Percentiles rank a stretch among this genome's conserved stretches.
Evolutionary conservation across 1,140 invertebrate genomes (phyloP).

Genomic region (Anoplolepis gracilipes): DNA sequence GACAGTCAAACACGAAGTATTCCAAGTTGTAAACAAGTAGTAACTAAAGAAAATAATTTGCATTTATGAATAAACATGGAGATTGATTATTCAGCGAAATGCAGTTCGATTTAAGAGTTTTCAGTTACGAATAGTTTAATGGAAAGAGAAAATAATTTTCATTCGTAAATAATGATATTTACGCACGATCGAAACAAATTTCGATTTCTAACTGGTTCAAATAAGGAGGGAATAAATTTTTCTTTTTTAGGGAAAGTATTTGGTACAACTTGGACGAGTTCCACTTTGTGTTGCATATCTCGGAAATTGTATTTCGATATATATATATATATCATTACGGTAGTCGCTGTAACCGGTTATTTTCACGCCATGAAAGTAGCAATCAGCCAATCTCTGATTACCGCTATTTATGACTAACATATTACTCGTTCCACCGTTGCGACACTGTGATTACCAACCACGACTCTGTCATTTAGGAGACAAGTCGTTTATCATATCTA

Average conservation of each 20-base stretch:
- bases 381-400: conserved; percentile 13
- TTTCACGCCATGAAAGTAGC: not conserved
- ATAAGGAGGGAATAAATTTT: not conserved
- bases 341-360: conserved; percentile 9
- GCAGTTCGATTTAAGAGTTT: not conserved
- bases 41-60: not conserved
- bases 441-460: not conserved
- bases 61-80: not conserved
- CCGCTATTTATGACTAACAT: not conserved
- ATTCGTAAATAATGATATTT: not conserved
- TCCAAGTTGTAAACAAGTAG: not conserved
- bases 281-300: conserved; percentile 7
- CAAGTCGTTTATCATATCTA: not conserved
- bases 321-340: conserved; percentile 6
- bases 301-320: not conserved
- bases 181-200: not conserved
- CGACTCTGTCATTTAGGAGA: not conserved
- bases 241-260: not conserved
- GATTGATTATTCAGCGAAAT: not conserved
- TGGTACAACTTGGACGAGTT: not conserved
- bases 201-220: not conserved
- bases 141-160: not conserved
- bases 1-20: not conserved
- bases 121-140: not conserved
- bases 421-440: conserved; percentile 29